Percentiles rank a stretch among this genome's conserved stretches.
Conservation (phyloP, 2,113 vertebrate genomes). For the Halcyon senegalensis region DNA sequence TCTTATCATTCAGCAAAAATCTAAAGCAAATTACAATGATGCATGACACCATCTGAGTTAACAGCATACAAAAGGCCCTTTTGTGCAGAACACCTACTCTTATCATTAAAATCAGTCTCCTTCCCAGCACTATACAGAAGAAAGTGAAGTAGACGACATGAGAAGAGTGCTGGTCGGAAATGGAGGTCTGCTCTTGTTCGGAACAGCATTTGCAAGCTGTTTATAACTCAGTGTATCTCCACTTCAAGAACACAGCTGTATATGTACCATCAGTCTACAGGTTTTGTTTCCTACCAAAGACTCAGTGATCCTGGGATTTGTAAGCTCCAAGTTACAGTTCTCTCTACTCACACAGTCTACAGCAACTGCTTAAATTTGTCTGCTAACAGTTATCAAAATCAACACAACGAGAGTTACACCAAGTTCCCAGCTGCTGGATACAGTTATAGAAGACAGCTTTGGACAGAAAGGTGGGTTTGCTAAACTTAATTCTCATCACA, state of each 20-base stretch:
- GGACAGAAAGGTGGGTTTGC: background rate
- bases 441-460: background rate
- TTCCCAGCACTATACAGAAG: background rate
- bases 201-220: background rate
- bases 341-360: background rate
- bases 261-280: background rate
- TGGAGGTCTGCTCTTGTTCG: background rate
- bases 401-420: background rate
- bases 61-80: background rate
- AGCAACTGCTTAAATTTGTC: background rate
- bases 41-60: background rate
- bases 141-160: background rate
- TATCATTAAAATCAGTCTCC: background rate
- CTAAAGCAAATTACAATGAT: background rate
- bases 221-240: background rate
- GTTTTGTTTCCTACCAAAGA: background rate
- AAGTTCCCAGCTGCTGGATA: background rate
- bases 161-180: background rate
- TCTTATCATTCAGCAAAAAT: background rate
- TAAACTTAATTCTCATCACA: background rate
- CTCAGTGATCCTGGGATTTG: background rate
- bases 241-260: background rate
- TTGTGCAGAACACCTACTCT: background rate
- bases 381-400: background rate
- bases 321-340: background rate